These are phyloP conservation scores for Malurus leucopterus DNA, from an alignment of 2,797 vertebrate genomes.

Conservation along the genomic window DNA sequence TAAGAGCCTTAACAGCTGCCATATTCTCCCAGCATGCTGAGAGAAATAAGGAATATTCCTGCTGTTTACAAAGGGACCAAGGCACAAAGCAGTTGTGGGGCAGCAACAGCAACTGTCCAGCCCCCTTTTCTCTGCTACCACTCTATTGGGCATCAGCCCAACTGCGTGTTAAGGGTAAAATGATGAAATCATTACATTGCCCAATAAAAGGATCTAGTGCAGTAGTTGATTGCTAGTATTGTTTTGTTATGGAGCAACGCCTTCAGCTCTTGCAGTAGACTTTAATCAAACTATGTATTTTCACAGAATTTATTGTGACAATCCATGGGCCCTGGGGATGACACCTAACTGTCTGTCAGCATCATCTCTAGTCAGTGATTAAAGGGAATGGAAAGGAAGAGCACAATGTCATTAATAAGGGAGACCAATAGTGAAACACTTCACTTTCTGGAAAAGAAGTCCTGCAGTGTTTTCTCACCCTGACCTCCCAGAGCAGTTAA, in stretches of 20 bases:
- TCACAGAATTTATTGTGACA: constrained; percentile 34
- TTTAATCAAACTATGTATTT: background rate
- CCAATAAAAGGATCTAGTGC: background rate
- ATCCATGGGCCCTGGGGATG: background rate
- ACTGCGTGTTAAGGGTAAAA: background rate
- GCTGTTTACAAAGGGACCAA: background rate
- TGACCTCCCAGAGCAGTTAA: background rate
- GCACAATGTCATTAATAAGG: constrained; percentile 8
- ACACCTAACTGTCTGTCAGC: constrained; percentile 19
- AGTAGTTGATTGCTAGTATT: background rate
- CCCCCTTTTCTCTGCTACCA: background rate
- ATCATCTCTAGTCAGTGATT: constrained; percentile 10
- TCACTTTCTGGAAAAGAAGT: background rate
- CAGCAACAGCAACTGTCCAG: background rate
- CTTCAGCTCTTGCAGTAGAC: background rate
- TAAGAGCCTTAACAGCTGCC: background rate
- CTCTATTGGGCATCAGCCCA: background rate
- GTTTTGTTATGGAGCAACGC: background rate
- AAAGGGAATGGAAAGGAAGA: constrained; percentile 22
- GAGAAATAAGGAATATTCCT: background rate
- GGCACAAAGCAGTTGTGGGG: background rate
- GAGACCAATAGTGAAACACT: background rate
- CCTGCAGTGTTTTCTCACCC: background rate
- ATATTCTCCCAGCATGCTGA: background rate
- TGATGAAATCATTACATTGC: background rate